These are phyloP conservation scores for Nibea coibor DNA, from an alignment of 2,113 vertebrate genomes.

Conservation along the genomic window DNA sequence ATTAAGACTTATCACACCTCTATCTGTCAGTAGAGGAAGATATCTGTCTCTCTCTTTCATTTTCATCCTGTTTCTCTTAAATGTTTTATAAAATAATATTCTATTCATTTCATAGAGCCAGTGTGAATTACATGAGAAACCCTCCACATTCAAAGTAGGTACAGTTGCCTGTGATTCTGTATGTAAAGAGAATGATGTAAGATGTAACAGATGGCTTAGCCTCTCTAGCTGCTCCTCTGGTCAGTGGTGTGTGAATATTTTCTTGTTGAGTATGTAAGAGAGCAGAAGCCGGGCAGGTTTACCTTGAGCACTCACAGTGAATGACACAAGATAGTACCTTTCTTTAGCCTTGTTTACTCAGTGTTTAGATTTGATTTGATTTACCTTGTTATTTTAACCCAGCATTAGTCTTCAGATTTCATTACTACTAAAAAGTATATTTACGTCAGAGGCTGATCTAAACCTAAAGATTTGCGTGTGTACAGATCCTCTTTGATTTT, in stretches of 20 bases:
- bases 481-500: neutral
- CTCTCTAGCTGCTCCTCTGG: slow-evolving; percentile 24
- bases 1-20: neutral
- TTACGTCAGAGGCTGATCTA: neutral
- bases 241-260: slow-evolving; percentile 36
- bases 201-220: slow-evolving; percentile 45
- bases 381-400: neutral
- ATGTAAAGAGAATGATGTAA: neutral
- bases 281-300: neutral
- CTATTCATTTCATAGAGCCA: neutral
- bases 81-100: neutral
- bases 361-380: neutral
- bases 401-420: neutral
- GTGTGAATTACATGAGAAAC: neutral
- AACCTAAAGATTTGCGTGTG: neutral
- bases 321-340: neutral
- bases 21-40: neutral
- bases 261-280: neutral
- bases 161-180: neutral
- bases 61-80: neutral
- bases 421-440: neutral
- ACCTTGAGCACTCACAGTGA: neutral
- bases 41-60: neutral
- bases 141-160: slow-evolving; percentile 10
- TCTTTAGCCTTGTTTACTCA: neutral